phyloP scores from a whole-genome alignment of 2,113 vertebrate genomes.

The Tragelaphus imberbis region DNA sequence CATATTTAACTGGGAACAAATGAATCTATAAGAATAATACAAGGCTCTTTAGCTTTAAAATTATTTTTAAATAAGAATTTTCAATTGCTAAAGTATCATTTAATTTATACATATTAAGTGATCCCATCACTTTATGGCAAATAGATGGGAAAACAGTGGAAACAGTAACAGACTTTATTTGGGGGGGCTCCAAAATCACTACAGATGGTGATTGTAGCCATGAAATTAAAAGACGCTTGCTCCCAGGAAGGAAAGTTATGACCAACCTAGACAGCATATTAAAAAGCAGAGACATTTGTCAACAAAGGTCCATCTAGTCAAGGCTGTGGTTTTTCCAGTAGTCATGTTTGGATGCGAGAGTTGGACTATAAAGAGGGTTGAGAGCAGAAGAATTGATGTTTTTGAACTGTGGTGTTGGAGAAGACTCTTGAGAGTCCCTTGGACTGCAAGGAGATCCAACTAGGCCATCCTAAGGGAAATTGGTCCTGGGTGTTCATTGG shows the following conservation, averaged over 20 bases:
- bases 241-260: neutral
- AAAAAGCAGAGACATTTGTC: neutral
- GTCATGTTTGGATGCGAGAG: neutral
- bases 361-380: neutral
- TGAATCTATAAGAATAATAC: slow-evolving; percentile 45
- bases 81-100: neutral
- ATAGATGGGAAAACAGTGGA: neutral
- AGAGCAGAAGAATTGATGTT: neutral
- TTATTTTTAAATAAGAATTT: slow-evolving; percentile 18
- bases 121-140: neutral
- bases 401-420: neutral
- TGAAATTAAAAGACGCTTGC: neutral
- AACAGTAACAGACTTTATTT: neutral
- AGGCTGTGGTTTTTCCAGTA: neutral
- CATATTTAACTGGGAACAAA: slow-evolving; percentile 31
- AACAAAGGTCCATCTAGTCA: neutral
- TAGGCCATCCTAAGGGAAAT: neutral
- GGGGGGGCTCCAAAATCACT: neutral
- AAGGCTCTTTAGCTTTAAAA: neutral
- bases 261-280: neutral
- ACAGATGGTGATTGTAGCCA: neutral
- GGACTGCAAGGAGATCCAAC: neutral
- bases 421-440: neutral
- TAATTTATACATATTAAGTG: neutral
- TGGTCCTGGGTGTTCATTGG: neutral